Conservation (phyloP, 2,113 vertebrate species). For the Forbesichthys agassizii region DNA sequence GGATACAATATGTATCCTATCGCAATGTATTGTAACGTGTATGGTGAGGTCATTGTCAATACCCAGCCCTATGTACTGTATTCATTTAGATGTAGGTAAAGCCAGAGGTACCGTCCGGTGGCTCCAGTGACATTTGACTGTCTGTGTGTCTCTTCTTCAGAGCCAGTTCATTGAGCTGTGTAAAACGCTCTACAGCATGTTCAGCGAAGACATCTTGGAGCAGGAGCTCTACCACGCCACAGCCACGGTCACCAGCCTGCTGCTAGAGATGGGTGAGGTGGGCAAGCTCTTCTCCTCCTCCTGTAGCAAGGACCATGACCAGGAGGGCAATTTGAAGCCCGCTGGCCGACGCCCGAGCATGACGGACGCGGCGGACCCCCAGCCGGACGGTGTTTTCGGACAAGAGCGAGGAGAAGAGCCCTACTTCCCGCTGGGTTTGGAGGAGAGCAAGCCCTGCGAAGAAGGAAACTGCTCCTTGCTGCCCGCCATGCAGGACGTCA, state of each 20-base stretch:
- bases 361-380: neutral
- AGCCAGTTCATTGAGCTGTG: constrained; percentile 97
- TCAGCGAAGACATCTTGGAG: constrained; percentile 90
- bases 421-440: constrained; percentile 52
- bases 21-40: no score
- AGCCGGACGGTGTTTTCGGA: neutral
- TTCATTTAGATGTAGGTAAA: neutral
- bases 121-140: neutral
- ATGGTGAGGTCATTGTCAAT: no score
- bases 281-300: constrained; percentile 86
- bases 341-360: neutral
- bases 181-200: constrained; percentile 97
- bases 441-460: constrained; percentile 35
- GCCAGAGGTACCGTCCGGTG: neutral
- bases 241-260: constrained; percentile 92
- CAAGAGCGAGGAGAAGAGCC: constrained; percentile 52
- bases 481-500: constrained; percentile 91
- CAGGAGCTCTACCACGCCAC: constrained; percentile 97
- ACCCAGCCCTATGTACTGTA: neutral
- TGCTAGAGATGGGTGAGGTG: constrained; percentile 96
- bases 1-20: no score
- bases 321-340: constrained; percentile 29
- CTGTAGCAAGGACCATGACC: constrained; percentile 49
- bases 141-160: constrained; percentile 60
- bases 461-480: constrained; percentile 37